Conservation (phyloP, 2,888 invertebrate species). For the Ophion ventricosus region DNA sequence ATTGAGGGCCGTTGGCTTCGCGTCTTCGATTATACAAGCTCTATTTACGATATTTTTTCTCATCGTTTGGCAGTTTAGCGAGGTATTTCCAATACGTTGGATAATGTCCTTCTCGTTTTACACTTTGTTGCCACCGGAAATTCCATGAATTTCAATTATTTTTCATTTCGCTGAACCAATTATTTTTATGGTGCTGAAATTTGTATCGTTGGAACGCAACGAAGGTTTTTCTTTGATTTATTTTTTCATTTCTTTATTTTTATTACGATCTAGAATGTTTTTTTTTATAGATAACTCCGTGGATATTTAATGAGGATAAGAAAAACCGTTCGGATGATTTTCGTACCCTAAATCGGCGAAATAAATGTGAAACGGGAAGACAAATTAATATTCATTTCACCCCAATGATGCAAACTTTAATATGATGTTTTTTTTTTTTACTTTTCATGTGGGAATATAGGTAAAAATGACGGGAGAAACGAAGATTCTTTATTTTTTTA, state of each 20-base stretch:
- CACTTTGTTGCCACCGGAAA: neutral
- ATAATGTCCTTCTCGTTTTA: neutral
- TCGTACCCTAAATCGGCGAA: too few species aligned
- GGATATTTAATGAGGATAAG: too few species aligned
- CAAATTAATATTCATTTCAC: too few species aligned
- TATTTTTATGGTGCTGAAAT: neutral
- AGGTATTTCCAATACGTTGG: neutral
- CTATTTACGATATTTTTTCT: neutral
- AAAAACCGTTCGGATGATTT: too few species aligned
- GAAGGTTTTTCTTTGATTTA: neutral
- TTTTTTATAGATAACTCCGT: too few species aligned
- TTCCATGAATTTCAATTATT: neutral
- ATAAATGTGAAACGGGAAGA: too few species aligned
- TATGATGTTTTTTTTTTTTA: too few species aligned
- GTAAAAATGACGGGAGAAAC: too few species aligned
- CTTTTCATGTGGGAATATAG: too few species aligned
- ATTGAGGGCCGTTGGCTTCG: neutral
- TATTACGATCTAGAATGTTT: too few species aligned
- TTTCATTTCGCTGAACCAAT: neutral
- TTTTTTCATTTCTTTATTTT: neutral
- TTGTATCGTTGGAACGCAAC: neutral
- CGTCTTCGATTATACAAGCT: neutral
- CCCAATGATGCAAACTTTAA: too few species aligned
- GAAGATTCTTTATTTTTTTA: neutral
- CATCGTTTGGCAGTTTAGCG: conserved; percentile 1